Evolutionary conservation across 2,113 vertebrate genomes (phyloP).

Genomic region (Cromileptes altivelis): DNA sequence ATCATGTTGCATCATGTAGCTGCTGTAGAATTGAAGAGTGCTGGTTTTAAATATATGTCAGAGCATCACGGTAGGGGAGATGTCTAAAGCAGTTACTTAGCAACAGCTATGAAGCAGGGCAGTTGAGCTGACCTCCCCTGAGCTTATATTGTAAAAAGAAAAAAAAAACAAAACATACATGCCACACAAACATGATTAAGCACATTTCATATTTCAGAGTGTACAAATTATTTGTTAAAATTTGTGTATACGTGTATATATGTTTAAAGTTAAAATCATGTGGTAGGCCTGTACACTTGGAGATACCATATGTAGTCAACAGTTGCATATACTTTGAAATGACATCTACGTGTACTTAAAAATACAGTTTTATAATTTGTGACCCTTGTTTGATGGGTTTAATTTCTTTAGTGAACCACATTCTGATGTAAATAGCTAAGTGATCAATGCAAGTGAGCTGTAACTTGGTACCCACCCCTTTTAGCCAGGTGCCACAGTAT

Average conservation of each 20-base stretch:
- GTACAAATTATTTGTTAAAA: neutral
- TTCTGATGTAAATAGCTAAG: constrained; percentile 4
- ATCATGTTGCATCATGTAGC: constrained; percentile 13
- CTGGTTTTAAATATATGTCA: constrained; percentile 27
- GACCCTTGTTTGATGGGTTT: neutral
- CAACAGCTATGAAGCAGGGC: constrained; percentile 35
- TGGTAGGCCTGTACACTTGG: neutral
- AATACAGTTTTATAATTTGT: neutral
- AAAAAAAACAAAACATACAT: neutral
- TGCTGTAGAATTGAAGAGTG: constrained; percentile 5
- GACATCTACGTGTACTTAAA: neutral
- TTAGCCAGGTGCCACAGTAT: too few species aligned
- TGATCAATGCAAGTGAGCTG: constrained; percentile 8
- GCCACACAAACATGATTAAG: neutral
- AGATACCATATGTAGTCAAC: neutral
- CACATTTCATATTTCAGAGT: neutral
- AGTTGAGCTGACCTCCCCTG: neutral
- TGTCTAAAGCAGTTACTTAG: constrained; percentile 31
- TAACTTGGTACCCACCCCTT: neutral
- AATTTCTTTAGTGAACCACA: constrained; percentile 9
- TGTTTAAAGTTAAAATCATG: neutral
- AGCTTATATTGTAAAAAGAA: neutral
- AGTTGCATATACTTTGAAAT: neutral
- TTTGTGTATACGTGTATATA: too few species aligned
- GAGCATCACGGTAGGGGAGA: constrained; percentile 3